A percentile compares a stretch with the other conserved stretches of the same genome.
These are phyloP conservation scores for Coracopsis vasa DNA, from an alignment of 2,113 vertebrate genomes.

Conservation along the genomic window DNA sequence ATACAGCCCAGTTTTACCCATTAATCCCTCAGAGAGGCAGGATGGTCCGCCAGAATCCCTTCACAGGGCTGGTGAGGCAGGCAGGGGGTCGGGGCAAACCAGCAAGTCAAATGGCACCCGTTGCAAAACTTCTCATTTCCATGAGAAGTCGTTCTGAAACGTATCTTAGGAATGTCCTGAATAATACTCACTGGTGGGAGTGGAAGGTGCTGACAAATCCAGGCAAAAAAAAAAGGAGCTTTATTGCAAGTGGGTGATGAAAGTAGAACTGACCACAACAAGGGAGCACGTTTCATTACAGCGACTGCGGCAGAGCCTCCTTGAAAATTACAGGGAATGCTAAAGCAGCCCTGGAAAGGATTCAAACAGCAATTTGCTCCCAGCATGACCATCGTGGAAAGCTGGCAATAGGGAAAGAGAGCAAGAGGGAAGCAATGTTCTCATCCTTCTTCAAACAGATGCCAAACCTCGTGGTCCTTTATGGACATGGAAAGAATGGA, in stretches of 20 bases:
- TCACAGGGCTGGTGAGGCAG: not conserved
- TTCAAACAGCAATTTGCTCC: not conserved
- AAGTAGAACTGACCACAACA: conserved; percentile 30
- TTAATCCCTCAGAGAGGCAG: not conserved
- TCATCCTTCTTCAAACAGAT: not conserved
- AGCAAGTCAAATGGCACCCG: fast-evolving
- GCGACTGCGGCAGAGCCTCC: fast-evolving
- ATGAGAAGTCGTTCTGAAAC: not conserved
- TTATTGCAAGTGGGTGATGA: conserved; percentile 13
- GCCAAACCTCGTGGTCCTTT: not conserved
- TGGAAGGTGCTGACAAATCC: not conserved
- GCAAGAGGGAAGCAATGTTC: not conserved
- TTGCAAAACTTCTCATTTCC: not conserved
- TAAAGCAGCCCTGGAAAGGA: not conserved
- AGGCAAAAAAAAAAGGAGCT: not conserved
- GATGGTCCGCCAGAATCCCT: not conserved
- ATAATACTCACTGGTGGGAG: not conserved
- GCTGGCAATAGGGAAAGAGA: not conserved
- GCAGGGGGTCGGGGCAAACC: fast-evolving
- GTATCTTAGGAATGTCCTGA: not conserved
- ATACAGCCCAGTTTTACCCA: not conserved
- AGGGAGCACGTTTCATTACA: not conserved
- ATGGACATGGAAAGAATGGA: fast-evolving
- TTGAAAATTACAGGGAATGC: not conserved
- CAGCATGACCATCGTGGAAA: fast-evolving